A percentile compares a stretch with the other conserved stretches of the same genome.
Conservation (phyloP, 64 coral and sea anemone species). For the Montipora foliosa region DNA sequence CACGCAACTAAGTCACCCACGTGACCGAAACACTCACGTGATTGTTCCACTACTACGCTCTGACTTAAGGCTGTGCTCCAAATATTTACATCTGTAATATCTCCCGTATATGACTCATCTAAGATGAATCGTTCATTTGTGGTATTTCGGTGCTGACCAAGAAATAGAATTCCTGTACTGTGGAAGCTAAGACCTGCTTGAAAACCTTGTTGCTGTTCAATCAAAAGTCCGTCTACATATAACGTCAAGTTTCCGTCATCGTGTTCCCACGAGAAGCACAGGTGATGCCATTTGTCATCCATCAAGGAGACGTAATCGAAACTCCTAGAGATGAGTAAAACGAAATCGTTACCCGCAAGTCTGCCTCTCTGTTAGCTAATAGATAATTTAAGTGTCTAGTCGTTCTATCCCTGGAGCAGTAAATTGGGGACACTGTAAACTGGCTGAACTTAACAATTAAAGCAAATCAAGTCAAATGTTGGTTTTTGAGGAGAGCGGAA, state of each 20-base stretch:
- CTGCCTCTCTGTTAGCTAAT: too few species aligned
- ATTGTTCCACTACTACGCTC: not conserved
- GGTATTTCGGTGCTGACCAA: conserved; percentile 4
- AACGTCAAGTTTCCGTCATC: conserved; percentile 14
- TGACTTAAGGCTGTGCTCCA: conserved; percentile 13
- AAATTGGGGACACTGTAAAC: too few species aligned
- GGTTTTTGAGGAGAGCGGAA: too few species aligned
- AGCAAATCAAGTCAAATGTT: too few species aligned
- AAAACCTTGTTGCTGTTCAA: conserved; percentile 9
- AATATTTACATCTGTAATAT: conserved; percentile 27
- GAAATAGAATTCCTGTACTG: not conserved
- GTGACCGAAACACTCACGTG: not conserved
- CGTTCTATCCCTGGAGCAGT: too few species aligned
- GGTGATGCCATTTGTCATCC: conserved; percentile 34
- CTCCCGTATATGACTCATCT: conserved; percentile 26
- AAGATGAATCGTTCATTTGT: not conserved
- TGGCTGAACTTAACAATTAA: too few species aligned
- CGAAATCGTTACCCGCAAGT: not conserved
- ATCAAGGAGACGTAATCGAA: conserved; percentile 7
- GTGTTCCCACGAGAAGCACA: conserved; percentile 28
- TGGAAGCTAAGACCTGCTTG: not conserved
- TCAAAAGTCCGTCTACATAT: conserved; percentile 14
- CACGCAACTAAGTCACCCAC: conserved; percentile 10
- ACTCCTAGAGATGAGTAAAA: not conserved
- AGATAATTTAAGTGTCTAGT: too few species aligned